A percentile compares a stretch with the other conserved stretches of the same genome.
phyloP scores from a whole-genome alignment of 2,888 invertebrate species.

The Philereme vetulata region DNA sequence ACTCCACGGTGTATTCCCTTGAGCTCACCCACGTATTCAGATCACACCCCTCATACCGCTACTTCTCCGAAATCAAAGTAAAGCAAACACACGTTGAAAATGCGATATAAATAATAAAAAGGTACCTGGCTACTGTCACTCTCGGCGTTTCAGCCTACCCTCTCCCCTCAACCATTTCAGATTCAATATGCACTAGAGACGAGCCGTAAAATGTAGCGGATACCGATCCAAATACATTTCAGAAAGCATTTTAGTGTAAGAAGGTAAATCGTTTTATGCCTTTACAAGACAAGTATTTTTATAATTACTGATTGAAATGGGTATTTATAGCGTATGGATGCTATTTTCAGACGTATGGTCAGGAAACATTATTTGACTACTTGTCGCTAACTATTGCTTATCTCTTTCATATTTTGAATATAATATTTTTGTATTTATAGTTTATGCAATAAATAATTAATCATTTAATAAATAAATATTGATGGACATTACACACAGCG shows the following conservation, averaged over 20 bases:
- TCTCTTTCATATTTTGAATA: too few relatives aligned
- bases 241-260: neutral
- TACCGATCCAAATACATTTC: slow-evolving; percentile 42
- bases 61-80: slow-evolving; percentile 81
- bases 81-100: slow-evolving; percentile 83
- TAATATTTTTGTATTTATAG: too few relatives aligned
- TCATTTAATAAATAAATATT: too few relatives aligned
- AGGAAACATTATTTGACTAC: too few relatives aligned
- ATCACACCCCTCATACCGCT: slow-evolving; percentile 75
- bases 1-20: slow-evolving; percentile 23
- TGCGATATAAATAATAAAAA: slow-evolving; percentile 83
- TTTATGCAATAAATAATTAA: too few relatives aligned
- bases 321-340: too few relatives aligned
- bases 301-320: too few relatives aligned
- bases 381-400: too few relatives aligned
- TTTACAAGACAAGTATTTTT: too few relatives aligned
- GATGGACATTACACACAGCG: too few relatives aligned
- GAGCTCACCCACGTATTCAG: slow-evolving; percentile 66
- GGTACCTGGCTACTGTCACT: slow-evolving; percentile 72
- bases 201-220: slow-evolving; percentile 64
- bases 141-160: slow-evolving; percentile 61
- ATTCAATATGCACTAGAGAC: slow-evolving; percentile 79
- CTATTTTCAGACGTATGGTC: too few relatives aligned
- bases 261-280: too few relatives aligned
- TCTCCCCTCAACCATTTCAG: slow-evolving; percentile 74